phyloP scores from a whole-genome alignment of 2,888 invertebrate genomes.

The Zhuqinia jingwanae region DNA sequence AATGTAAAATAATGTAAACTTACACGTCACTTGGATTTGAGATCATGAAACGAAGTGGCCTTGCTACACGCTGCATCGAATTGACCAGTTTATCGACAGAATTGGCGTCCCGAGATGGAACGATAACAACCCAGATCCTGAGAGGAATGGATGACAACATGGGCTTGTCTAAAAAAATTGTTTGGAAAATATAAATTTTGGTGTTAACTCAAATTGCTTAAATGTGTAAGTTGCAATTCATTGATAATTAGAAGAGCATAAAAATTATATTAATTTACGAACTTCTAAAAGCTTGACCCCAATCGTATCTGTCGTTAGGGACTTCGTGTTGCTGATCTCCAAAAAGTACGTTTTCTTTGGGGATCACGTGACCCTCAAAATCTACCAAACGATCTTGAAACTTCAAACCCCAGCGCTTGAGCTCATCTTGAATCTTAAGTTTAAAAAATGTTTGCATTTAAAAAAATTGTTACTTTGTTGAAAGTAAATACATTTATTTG shows the following conservation, averaged over 20 bases:
- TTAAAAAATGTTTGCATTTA: not conserved
- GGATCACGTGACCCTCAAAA: slow-evolving; percentile 63
- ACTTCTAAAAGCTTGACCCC: slow-evolving; percentile 68
- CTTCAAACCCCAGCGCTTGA: slow-evolving; percentile 65
- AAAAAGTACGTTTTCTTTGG: slow-evolving; percentile 61
- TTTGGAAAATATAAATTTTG: not conserved
- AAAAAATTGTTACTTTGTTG: not conserved
- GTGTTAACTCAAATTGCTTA: no score
- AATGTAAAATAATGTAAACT: slow-evolving; percentile 16
- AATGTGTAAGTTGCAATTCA: no score
- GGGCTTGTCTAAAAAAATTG: slow-evolving; percentile 18
- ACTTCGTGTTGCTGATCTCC: slow-evolving; percentile 42
- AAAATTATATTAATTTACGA: not conserved
- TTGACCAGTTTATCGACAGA: slow-evolving; percentile 49
- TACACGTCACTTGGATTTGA: slow-evolving; percentile 57
- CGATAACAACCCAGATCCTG: slow-evolving; percentile 19
- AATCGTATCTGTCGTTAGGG: slow-evolving; percentile 62
- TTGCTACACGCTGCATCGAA: slow-evolving; percentile 58
- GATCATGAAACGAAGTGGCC: slow-evolving; percentile 41
- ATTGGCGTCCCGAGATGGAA: slow-evolving; percentile 52
- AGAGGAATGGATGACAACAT: slow-evolving; percentile 5
- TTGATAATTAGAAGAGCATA: not conserved
- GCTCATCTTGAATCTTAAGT: slow-evolving; percentile 64
- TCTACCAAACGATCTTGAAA: slow-evolving; percentile 52
- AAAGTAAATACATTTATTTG: no score